phyloP scores from a whole-genome alignment of 2,888 invertebrate species.

The Tridacna gigas region DNA sequence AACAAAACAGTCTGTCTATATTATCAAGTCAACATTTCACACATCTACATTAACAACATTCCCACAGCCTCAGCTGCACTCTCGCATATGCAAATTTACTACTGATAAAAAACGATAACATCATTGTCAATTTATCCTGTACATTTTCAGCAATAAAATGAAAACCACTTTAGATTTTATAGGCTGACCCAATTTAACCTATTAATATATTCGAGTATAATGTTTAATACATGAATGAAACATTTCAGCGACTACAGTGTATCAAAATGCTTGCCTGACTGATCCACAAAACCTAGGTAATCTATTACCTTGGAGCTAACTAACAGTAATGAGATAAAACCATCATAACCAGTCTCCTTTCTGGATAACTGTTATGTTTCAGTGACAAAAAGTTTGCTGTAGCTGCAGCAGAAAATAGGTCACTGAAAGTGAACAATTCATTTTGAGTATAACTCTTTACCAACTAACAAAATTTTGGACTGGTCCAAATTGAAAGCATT shows the following conservation, averaged over 20 bases:
- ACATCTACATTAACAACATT: background rate
- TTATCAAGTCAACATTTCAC: background rate
- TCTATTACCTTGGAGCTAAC: constrained; percentile 6
- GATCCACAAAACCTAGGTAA: constrained; percentile 21
- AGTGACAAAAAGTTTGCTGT: background rate
- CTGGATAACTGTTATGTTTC: constrained; percentile 10
- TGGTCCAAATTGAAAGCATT: background rate
- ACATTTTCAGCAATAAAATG: background rate
- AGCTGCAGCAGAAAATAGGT: too few relatives aligned
- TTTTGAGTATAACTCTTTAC: background rate
- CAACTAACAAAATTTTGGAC: background rate
- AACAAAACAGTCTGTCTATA: background rate
- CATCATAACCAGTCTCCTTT: constrained; percentile 8
- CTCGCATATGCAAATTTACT: constrained; percentile 1
- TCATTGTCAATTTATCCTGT: constrained; percentile 10
- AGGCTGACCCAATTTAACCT: background rate
- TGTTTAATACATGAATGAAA: constrained; percentile 13
- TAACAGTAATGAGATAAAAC: constrained; percentile 18
- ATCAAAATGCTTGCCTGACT: constrained; percentile 15
- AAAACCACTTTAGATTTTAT: constrained; percentile 14
- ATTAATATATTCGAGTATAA: background rate
- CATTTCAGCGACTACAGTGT: background rate
- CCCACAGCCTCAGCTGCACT: background rate
- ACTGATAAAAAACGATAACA: background rate
- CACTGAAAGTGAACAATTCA: background rate